Evolutionary conservation across 2,797 vertebrate genomes (phyloP).

Genomic region (Neopelma chrysocephalum): DNA sequence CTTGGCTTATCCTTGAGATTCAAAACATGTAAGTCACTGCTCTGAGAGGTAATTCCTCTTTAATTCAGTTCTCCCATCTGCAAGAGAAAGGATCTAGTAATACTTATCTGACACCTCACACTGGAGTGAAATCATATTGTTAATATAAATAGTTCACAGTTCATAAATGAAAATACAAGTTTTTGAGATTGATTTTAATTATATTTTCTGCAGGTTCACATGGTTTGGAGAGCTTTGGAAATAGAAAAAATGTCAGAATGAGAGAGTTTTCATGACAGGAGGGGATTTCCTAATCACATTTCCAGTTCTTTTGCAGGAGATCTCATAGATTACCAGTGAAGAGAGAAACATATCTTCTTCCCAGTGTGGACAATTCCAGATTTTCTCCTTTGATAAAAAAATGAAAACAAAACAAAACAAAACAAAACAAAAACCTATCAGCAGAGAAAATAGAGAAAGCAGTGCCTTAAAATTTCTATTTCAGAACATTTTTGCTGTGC

Average conservation of each 20-base stretch:
- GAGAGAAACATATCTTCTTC: background rate
- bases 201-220: background rate
- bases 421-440: background rate
- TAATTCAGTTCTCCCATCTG: background rate
- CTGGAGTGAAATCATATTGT: background rate
- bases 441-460: background rate
- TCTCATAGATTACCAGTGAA: background rate
- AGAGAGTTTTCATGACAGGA: background rate
- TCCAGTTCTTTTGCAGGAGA: background rate
- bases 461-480: conserved; percentile 8
- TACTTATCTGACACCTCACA: background rate
- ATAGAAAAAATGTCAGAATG: conserved; percentile 11
- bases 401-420: background rate
- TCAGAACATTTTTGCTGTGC: background rate
- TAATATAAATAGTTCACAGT: background rate
- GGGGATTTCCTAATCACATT: background rate
- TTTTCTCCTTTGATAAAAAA: background rate
- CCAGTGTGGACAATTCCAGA: background rate
- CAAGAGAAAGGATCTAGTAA: background rate
- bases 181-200: conserved; percentile 14
- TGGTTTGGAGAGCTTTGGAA: background rate
- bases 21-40: background rate
- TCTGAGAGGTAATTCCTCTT: background rate
- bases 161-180: conserved; percentile 18
- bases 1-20: background rate